Percentiles rank a stretch among this genome's conserved stretches.
phyloP scores from a whole-genome alignment of 1,140 invertebrate species.

The Pemphigus obesinymphae region DNA sequence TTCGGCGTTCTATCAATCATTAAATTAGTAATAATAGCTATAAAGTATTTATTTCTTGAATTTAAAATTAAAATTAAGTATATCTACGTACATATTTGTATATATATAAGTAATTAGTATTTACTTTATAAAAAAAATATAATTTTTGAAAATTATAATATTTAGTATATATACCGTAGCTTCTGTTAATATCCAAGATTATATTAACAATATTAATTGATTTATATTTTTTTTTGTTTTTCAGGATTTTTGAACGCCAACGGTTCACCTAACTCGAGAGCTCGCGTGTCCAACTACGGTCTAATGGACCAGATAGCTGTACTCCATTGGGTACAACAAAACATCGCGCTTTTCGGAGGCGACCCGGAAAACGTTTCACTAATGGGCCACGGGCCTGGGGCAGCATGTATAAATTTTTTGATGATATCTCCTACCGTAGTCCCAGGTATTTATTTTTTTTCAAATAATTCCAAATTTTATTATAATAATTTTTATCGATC shows the following conservation, averaged over 20 bases:
- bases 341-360: slow-evolving; percentile 83
- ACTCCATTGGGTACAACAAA: slow-evolving; percentile 86
- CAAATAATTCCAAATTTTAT: too few relatives aligned
- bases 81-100: too few relatives aligned
- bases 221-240: slow-evolving; percentile 39
- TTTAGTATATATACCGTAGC: too few relatives aligned
- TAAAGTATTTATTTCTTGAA: too few relatives aligned
- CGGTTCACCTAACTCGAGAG: slow-evolving; percentile 69
- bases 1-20: too few relatives aligned
- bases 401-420: slow-evolving; percentile 90
- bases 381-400: slow-evolving; percentile 89
- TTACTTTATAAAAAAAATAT: too few relatives aligned
- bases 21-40: too few relatives aligned
- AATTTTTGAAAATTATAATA: too few relatives aligned
- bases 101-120: too few relatives aligned
- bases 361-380: slow-evolving; percentile 85
- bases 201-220: not conserved
- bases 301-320: slow-evolving; percentile 90
- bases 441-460: slow-evolving; percentile 66
- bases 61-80: too few relatives aligned
- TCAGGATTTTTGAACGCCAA: slow-evolving; percentile 81
- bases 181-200: too few relatives aligned
- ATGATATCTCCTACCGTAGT: slow-evolving; percentile 90
- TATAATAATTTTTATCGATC: too few relatives aligned
- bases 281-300: slow-evolving; percentile 84